These are phyloP conservation scores for Thalassarche chlororhynchos DNA, from an alignment of 2,113 vertebrate species.

Conservation along the genomic window DNA sequence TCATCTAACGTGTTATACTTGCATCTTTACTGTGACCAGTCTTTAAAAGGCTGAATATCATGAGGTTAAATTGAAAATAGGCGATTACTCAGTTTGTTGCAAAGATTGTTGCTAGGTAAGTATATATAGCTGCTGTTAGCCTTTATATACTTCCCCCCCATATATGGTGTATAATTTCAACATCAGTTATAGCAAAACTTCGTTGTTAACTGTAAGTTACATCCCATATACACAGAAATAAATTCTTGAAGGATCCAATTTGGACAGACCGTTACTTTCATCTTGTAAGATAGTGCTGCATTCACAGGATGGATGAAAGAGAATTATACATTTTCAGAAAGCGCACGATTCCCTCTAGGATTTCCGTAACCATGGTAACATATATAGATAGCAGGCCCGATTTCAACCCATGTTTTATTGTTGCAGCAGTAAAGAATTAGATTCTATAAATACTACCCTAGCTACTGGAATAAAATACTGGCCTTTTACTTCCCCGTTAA, in stretches of 20 bases:
- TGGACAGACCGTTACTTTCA: neutral
- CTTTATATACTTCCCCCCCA: neutral
- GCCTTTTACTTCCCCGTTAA: neutral
- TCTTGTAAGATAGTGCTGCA: neutral
- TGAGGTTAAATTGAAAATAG: neutral
- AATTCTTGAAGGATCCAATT: neutral
- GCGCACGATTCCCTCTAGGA: neutral
- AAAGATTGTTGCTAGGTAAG: neutral
- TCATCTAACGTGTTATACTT: rapidly evolving
- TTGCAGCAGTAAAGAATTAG: neutral
- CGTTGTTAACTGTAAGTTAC: neutral
- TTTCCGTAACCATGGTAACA: slow-evolving; percentile 34
- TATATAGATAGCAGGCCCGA: neutral
- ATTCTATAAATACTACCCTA: neutral
- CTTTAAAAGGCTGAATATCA: neutral
- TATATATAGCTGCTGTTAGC: neutral
- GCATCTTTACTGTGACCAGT: neutral
- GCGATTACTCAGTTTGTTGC: neutral
- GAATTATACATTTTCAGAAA: neutral
- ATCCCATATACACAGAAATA: neutral
- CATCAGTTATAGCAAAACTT: neutral
- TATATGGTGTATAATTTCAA: rapidly evolving
- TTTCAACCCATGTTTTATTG: neutral
- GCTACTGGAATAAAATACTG: neutral
- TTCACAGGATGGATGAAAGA: neutral